Base-by-base conservation (phyloP, 2,797 vertebrate genomes). In the Cirrhinus mrigala region DNA sequence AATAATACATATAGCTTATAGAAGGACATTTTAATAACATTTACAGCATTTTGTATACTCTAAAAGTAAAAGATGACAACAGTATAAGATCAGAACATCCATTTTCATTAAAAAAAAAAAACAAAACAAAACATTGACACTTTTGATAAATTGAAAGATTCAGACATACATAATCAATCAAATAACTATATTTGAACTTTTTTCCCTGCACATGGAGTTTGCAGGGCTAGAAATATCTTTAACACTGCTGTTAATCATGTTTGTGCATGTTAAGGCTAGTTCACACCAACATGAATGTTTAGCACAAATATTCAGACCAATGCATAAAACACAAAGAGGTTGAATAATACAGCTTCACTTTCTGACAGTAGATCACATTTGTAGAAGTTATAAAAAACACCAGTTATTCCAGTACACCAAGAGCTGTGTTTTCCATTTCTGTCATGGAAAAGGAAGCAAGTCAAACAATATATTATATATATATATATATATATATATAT, bases 121-220 rank as follows among this genome's bases (percentile, higher is more conserved):
- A 10, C n/a, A n/a, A n/a, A n/a, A n/a, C n/a, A 6, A 71, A 76
- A 64, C 5, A 62, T 82, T 73, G 44, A 40, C 89, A 81, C 87
- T 82, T 83, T n/a, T 75, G 58, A 46, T 50, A 88, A 82, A 91
- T 69, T 24, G 85, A 90, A 89, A 76, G 52, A 85, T 87, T 79
- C 15, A 68, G 62, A 90, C 33, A 89, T 87, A 79, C 27, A 14
- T 44, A 64, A 50, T 18, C 12, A 33, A 70, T 58, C 27, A 44
- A 79, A 82, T 52, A 60, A 54, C 18, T 16, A 14, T 3, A 33
- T 22, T 58, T 78, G 4, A n/a, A 40, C 6, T n/a, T 81, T 12
- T 48, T 18, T 54, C 22, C 69, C 16, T 24, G 27, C 56, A 71
- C 33, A 64, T 62, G 6, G 14, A 60, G 29, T 76, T 58, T 58